A percentile compares a stretch with the other conserved stretches of the same genome.
phyloP scores from a whole-genome alignment of 2,888 invertebrate species.

The Stenoptilia bipunctidactyla region DNA sequence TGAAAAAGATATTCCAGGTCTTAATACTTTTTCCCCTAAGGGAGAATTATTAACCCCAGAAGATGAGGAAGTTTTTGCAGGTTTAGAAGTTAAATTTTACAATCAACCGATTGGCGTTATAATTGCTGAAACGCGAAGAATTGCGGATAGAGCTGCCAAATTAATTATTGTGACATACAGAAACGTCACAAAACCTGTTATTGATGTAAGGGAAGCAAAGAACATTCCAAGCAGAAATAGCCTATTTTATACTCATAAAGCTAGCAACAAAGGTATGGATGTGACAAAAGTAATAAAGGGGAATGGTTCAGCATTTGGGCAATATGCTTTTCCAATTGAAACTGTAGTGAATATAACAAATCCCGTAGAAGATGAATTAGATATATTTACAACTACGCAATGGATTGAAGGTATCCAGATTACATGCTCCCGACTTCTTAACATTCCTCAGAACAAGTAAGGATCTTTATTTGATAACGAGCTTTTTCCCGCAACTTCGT shows the following conservation, averaged over 20 bases:
- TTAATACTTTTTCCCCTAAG: conserved; percentile 55
- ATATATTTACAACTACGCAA: conserved; percentile 72
- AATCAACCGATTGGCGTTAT: conserved; percentile 75
- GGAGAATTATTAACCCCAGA: conserved; percentile 7
- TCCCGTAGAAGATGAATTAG: conserved; percentile 77
- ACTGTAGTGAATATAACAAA: conserved; percentile 68
- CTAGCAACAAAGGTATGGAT: conserved; percentile 38
- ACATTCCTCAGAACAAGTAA: conserved; percentile 71
- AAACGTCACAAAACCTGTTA: conserved; percentile 22
- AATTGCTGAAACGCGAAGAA: conserved; percentile 56
- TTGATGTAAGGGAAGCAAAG: conserved; percentile 15
- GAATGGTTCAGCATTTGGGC: conserved; percentile 59
- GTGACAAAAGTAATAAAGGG: conserved; percentile 69
- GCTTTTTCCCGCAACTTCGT: too few species aligned
- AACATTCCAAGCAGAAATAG: conserved; percentile 16
- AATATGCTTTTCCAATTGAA: conserved; percentile 82
- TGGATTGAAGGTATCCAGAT: conserved; percentile 68
- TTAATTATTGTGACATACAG: conserved; percentile 58
- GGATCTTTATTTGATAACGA: too few species aligned
- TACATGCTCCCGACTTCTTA: conserved; percentile 59
- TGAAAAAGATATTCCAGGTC: conserved; percentile 75
- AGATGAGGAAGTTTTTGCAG: conserved; percentile 42
- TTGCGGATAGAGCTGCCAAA: conserved; percentile 58
- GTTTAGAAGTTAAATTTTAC: conserved; percentile 57
- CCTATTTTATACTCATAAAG: conserved; percentile 27